Conservation (phyloP, 2,797 vertebrate genomes). For the Paramormyrops hopkinsi region DNA sequence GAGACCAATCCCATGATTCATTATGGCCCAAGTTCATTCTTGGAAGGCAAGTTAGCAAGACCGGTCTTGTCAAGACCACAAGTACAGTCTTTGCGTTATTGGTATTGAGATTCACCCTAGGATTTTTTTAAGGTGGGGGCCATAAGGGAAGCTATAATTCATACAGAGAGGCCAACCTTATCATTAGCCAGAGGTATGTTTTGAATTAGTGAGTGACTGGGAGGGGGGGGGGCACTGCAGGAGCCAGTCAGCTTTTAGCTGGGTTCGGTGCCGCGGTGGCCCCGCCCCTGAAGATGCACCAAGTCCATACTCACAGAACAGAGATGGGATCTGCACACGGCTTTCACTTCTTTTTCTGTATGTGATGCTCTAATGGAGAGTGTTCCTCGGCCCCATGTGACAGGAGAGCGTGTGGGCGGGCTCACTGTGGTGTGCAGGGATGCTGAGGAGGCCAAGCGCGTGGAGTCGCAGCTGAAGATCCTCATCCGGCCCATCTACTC, state of each 20-base stretch:
- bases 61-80: not conserved
- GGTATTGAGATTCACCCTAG: not conserved
- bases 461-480: conserved; percentile 74
- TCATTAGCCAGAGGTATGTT: not conserved
- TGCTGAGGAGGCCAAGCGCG: conserved; percentile 48
- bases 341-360: not conserved
- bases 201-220: not conserved
- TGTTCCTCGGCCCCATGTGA: not conserved
- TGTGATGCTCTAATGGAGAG: not conserved
- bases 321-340: not conserved
- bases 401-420: conserved; percentile 72
- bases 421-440: conserved; percentile 65
- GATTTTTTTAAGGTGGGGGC: not conserved
- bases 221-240: not conserved
- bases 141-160: not conserved
- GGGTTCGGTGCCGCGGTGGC: not conserved
- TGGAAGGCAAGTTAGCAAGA: not conserved
- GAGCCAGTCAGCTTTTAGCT: not conserved
- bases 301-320: not conserved
- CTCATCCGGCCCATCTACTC: conserved; percentile 71
- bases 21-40: not conserved
- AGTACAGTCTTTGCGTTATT: not conserved
- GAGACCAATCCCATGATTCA: not conserved
- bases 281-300: not conserved
- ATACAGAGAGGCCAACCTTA: not conserved